phyloP scores from a whole-genome alignment of 2,888 invertebrate genomes.

The Danaus chrysippus region DNA sequence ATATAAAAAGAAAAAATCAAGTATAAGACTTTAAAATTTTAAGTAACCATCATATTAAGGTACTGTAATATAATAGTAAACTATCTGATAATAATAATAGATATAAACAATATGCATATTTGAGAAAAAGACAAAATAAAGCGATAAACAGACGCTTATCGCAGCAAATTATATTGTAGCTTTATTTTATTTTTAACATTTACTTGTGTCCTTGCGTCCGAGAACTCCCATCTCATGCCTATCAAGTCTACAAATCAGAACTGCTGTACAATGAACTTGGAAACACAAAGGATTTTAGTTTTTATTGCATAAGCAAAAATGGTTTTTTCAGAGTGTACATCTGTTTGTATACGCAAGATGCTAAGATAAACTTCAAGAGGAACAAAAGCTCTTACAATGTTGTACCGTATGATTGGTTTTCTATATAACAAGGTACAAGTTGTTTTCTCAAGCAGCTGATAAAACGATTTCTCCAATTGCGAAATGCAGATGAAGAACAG shows the following conservation, averaged over 20 bases:
- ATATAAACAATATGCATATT: conserved; percentile 19
- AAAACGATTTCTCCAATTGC: conserved; percentile 55
- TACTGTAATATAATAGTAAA: background rate
- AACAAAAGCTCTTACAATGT: conserved; percentile 51
- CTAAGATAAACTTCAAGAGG: conserved; percentile 45
- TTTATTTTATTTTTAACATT: conserved; percentile 48
- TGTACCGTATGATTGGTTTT: conserved; percentile 50
- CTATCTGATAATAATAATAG: no score
- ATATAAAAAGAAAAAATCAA: no score
- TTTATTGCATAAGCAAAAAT: conserved; percentile 10
- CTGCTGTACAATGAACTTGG: conserved; percentile 42
- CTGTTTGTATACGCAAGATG: conserved; percentile 31
- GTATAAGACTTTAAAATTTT: background rate
- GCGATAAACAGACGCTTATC: conserved; percentile 37
- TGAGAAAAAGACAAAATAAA: conserved; percentile 21
- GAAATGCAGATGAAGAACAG: conserved; percentile 65
- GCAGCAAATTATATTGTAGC: conserved; percentile 50
- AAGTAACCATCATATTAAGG: background rate
- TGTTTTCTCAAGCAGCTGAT: conserved; percentile 34
- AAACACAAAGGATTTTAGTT: conserved; percentile 10
- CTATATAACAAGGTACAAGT: conserved; percentile 51
- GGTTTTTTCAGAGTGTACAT: conserved; percentile 15
- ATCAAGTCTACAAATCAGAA: conserved; percentile 68
- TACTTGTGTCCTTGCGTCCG: conserved; percentile 61
- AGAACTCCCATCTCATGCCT: conserved; percentile 66